Evolutionary conservation across 2,113 vertebrate genomes (phyloP).

Genomic region (Microcebus jonahi): DNA sequence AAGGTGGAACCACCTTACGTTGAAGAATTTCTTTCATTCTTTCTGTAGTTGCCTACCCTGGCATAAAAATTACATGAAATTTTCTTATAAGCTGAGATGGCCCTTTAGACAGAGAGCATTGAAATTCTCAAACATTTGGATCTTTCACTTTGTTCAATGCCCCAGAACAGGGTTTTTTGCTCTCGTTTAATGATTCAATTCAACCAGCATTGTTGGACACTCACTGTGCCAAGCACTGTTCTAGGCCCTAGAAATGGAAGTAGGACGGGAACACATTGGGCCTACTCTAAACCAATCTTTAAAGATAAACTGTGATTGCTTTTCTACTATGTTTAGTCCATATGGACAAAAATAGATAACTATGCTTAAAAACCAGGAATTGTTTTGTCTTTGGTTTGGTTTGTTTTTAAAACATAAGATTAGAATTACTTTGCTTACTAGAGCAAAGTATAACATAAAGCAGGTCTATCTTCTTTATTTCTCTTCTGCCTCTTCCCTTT

Average conservation of each 20-base stretch:
- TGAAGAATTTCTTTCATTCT: slow-evolving; percentile 38
- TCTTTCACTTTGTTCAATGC: neutral
- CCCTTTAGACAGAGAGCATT: neutral
- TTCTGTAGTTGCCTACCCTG: slow-evolving; percentile 37
- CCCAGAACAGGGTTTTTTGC: neutral
- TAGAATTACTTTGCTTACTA: neutral
- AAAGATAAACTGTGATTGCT: neutral
- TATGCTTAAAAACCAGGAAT: neutral
- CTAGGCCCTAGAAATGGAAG: neutral
- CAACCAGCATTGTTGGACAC: neutral
- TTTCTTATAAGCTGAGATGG: neutral
- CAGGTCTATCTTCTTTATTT: neutral
- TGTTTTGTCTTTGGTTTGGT: neutral
- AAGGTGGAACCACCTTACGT: slow-evolving; percentile 28
- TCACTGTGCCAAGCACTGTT: neutral
- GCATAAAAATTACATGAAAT: slow-evolving; percentile 27
- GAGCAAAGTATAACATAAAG: neutral
- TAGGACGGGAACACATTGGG: neutral
- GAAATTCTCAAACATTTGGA: neutral
- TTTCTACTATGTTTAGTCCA: neutral
- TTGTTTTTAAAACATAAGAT: slow-evolving; percentile 46
- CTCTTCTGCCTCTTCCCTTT: neutral
- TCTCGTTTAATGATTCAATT: neutral
- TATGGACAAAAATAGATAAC: neutral
- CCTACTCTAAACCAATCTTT: neutral